Conservation (phyloP, 2,797 vertebrate genomes). For the Mus spretus region DNA sequence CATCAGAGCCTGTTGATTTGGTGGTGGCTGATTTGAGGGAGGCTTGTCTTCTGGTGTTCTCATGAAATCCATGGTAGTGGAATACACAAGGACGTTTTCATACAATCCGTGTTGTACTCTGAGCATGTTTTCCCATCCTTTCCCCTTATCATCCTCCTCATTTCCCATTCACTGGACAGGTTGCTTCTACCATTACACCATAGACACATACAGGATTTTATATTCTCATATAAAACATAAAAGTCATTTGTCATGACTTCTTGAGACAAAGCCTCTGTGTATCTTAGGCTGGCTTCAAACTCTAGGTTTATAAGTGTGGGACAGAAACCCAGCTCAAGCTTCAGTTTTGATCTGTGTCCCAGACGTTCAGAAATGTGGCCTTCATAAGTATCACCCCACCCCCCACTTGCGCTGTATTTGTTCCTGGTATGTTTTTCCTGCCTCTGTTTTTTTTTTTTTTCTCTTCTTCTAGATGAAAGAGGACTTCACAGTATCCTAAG, state of each 20-base stretch:
- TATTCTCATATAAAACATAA: neutral
- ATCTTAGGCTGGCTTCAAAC: neutral
- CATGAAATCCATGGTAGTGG: neutral
- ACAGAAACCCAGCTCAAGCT: neutral
- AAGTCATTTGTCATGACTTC: neutral
- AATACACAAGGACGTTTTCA: neutral
- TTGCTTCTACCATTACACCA: neutral
- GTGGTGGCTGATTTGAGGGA: neutral
- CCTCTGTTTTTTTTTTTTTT: neutral
- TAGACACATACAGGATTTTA: neutral
- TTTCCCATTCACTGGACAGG: neutral
- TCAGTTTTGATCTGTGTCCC: neutral
- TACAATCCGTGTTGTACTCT: neutral
- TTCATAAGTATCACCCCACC: neutral
- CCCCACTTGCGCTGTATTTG: neutral
- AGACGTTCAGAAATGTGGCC: neutral
- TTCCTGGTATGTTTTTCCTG: neutral
- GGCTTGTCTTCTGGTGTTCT: neutral
- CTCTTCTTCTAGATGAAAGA: neutral
- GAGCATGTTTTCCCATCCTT: neutral
- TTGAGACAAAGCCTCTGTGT: neutral
- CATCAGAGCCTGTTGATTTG: neutral
- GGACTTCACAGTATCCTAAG: neutral
- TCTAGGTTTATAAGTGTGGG: neutral
- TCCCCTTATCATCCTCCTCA: neutral